Conservation (phyloP, 2,888 invertebrate genomes). For the Lasioglossum zephyrum region DNA sequence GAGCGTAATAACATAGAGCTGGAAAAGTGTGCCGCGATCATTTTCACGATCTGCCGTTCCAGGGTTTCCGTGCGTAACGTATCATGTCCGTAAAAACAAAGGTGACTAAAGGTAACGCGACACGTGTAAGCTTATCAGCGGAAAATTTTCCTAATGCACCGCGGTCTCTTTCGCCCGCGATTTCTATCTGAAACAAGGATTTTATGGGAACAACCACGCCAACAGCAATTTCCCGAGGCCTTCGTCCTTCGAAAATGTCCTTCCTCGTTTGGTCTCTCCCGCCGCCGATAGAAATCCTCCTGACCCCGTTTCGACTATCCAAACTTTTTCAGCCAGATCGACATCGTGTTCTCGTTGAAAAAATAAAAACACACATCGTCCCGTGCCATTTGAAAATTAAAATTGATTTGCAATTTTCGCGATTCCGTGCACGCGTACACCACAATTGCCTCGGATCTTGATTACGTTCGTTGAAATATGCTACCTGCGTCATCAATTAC, state of each 20-base stretch:
- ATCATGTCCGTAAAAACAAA: not conserved
- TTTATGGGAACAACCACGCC: constrained; percentile 12
- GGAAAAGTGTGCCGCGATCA: not conserved
- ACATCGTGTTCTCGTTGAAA: not conserved
- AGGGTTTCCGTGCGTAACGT: not conserved
- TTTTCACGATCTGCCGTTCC: not conserved
- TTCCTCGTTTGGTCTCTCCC: not conserved
- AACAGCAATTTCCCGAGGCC: constrained; percentile 6
- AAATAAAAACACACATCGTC: not conserved
- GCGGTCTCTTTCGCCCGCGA: not conserved
- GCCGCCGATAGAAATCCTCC: not conserved
- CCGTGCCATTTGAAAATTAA: not conserved
- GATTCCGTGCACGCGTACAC: not conserved
- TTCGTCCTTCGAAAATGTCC: constrained; percentile 5
- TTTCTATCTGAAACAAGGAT: constrained; percentile 31
- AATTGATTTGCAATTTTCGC: not conserved
- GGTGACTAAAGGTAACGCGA: not conserved
- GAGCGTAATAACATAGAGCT: not conserved
- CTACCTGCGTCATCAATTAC: constrained; percentile 26
- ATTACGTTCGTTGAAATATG: not conserved
- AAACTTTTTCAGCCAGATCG: too few relatives aligned
- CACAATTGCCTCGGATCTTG: constrained; percentile 4
- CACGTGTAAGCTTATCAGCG: constrained; percentile 37
- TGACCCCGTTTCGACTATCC: not conserved
- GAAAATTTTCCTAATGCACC: constrained; percentile 30